Conservation (phyloP, 2,888 invertebrate species). For the Synergus gifuensis region DNA sequence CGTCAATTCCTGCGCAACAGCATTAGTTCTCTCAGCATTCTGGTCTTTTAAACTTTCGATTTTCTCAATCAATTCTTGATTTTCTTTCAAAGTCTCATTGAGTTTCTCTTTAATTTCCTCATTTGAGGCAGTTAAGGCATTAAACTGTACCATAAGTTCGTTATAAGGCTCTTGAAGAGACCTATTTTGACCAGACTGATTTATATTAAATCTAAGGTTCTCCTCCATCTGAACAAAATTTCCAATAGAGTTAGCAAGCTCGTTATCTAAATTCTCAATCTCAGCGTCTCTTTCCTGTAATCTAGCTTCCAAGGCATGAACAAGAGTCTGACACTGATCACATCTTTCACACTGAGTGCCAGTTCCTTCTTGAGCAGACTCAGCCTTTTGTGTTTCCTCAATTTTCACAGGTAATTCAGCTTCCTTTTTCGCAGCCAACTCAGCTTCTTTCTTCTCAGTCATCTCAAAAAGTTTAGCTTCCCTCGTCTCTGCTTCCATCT, state of each 20-base stretch:
- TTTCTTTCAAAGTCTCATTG: constrained; percentile 80
- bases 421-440: neutral
- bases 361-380: constrained; percentile 44
- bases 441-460: constrained; percentile 31
- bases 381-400: constrained; percentile 47
- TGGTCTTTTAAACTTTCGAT: constrained; percentile 79
- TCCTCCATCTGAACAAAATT: constrained; percentile 85
- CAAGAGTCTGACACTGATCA: constrained; percentile 66
- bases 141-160: constrained; percentile 82
- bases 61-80: constrained; percentile 79
- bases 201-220: constrained; percentile 82
- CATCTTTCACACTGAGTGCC: constrained; percentile 63
- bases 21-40: constrained; percentile 75
- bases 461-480: constrained; percentile 26
- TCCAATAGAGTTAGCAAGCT: constrained; percentile 82
- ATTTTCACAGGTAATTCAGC: constrained; percentile 3
- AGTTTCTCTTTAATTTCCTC: constrained; percentile 82
- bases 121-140: constrained; percentile 83
- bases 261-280: constrained; percentile 85
- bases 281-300: constrained; percentile 87
- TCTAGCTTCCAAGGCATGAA: constrained; percentile 82
- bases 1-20: constrained; percentile 64
- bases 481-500: constrained; percentile 55
- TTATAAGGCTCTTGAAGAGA: constrained; percentile 82
- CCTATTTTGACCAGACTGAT: constrained; percentile 69